Evolutionary conservation across 2,888 invertebrate genomes (phyloP).

Genomic region (Eupithecia inturbata): DNA sequence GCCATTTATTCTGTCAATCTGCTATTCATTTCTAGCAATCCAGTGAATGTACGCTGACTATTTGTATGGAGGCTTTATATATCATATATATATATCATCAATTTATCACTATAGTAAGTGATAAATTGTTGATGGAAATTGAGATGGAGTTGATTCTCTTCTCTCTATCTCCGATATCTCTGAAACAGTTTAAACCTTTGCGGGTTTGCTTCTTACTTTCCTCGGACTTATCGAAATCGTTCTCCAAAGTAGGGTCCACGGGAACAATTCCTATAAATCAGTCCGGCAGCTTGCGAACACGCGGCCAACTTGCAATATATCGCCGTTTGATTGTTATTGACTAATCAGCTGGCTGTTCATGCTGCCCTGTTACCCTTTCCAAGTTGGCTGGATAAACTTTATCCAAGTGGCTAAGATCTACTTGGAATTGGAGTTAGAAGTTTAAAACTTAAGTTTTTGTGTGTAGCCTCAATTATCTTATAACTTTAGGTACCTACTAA

Average conservation of each 20-base stretch:
- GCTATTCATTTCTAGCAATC: no score
- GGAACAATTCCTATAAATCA: constrained; percentile 56
- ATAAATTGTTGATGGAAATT: no score
- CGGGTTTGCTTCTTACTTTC: neutral
- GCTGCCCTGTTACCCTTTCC: constrained; percentile 1
- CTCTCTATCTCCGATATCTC: neutral
- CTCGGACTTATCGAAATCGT: neutral
- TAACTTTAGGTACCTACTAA: no score
- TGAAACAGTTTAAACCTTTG: neutral
- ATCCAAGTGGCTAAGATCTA: neutral
- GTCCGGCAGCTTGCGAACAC: constrained; percentile 53
- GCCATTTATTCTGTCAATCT: no score
- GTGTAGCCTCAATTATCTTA: neutral
- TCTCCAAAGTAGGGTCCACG: neutral
- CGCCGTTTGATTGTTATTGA: constrained; percentile 43
- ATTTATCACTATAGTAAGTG: no score
- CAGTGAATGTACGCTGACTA: no score
- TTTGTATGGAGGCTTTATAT: no score
- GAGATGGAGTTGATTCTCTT: neutral
- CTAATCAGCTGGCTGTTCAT: constrained; percentile 32
- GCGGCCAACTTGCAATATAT: constrained; percentile 56
- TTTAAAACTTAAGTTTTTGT: neutral
- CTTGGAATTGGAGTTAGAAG: neutral
- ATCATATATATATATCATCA: no score
- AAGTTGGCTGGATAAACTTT: neutral